Percentiles rank a stretch among this genome's conserved stretches.
Conservation (phyloP, 2,888 invertebrate species). For the Drosophila anomalata region DNA sequence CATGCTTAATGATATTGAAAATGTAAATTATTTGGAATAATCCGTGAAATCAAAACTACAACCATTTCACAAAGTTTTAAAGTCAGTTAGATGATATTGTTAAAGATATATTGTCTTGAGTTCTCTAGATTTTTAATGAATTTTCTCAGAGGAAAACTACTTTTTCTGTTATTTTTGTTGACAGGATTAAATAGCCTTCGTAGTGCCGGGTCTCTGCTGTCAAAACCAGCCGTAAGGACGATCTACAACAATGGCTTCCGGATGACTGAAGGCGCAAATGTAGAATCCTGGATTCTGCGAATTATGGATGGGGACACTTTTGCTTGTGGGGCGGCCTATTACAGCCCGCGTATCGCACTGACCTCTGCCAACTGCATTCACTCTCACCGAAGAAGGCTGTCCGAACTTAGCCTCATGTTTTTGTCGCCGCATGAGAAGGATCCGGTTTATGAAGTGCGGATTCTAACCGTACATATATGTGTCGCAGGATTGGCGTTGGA, state of each 20-base stretch:
- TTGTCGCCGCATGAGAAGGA: neutral
- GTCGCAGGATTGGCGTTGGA: constrained; percentile 13
- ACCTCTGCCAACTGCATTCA: constrained; percentile 44
- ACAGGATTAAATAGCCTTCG: neutral
- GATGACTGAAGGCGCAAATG: constrained; percentile 15
- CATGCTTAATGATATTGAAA: neutral
- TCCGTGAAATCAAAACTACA: neutral
- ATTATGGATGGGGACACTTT: constrained; percentile 24
- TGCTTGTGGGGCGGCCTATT: constrained; percentile 41
- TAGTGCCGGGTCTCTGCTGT: neutral
- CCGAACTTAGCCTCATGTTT: constrained; percentile 22
- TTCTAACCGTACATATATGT: constrained; percentile 19
- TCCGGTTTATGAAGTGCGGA: neutral
- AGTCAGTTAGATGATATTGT: too few relatives aligned
- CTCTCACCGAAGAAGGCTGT: neutral
- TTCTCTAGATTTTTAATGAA: neutral
- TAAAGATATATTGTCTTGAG: too few relatives aligned
- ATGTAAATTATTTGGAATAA: neutral
- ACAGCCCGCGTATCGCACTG: constrained; percentile 9
- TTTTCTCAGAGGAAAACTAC: neutral
- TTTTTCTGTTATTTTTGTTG: neutral
- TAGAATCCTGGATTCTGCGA: constrained; percentile 25
- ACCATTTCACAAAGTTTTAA: neutral
- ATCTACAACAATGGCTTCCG: constrained; percentile 12
- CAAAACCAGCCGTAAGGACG: constrained; percentile 19